phyloP scores from a whole-genome alignment of 2,888 invertebrate species.

The Drosophila austrosaltans region DNA sequence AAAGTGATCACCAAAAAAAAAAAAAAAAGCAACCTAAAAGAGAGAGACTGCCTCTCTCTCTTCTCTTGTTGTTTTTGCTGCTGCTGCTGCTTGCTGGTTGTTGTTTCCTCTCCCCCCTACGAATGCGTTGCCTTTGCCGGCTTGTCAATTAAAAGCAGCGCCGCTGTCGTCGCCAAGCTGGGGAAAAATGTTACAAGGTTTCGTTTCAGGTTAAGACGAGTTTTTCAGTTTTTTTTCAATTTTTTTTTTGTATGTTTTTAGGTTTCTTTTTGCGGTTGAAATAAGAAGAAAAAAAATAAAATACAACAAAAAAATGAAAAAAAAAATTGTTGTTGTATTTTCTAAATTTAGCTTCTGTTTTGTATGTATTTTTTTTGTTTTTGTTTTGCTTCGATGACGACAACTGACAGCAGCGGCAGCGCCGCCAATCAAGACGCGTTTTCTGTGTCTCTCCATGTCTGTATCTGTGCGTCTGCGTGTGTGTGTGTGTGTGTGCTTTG shows the following conservation, averaged over 20 bases:
- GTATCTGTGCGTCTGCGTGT: neutral
- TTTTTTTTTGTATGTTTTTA: conserved; percentile 45
- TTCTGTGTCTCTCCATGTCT: conserved; percentile 10
- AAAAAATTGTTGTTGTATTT: conserved; percentile 50
- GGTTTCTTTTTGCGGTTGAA: conserved; percentile 57
- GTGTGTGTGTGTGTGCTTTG: conserved; percentile 25
- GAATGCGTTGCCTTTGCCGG: conserved; percentile 50
- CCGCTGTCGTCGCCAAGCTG: conserved; percentile 65
- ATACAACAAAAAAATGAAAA: neutral
- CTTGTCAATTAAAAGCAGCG: conserved; percentile 76
- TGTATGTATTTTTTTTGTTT: conserved; percentile 40
- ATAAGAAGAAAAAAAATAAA: conserved; percentile 16
- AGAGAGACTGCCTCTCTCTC: conserved; percentile 34
- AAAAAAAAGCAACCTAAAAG: conserved; percentile 35
- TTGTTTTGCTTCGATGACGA: conserved; percentile 51
- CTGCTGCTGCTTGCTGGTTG: conserved; percentile 43
- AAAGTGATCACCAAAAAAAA: conserved; percentile 78
- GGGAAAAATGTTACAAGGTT: conserved; percentile 81
- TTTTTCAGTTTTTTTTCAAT: conserved; percentile 52
- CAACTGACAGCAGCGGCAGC: conserved; percentile 26
- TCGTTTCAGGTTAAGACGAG: conserved; percentile 80
- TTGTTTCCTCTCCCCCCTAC: conserved; percentile 38
- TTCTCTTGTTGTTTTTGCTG: conserved; percentile 44
- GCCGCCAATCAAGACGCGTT: conserved; percentile 20
- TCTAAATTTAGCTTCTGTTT: conserved; percentile 70